Evolutionary conservation across 30 jellyfish, hydroid and myxozoan genomes (phyloP), one percentile per base, ranked within the genome.

Genomic region (Calvadosia cruxmelitensis): DNA sequence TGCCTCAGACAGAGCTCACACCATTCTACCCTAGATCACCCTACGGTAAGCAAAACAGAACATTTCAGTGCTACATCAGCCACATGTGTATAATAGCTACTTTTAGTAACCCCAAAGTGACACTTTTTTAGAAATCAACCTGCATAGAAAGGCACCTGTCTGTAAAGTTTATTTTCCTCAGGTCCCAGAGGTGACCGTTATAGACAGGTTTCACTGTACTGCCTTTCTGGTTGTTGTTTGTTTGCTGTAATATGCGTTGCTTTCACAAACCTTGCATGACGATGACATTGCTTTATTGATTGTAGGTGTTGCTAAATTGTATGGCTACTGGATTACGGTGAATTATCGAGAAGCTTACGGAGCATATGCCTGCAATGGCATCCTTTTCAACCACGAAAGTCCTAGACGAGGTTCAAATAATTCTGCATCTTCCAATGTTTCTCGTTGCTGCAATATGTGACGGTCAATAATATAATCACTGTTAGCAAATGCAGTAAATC

Each of bases 371-470:
- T 74, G 95, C 36, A 79, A 77, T 68, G 99, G 99, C 13, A 92
- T 92, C 3, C 75, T 92, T 33, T 92, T 92, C 62, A 92, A 92
- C 34, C 99, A 92, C 67, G 99, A 92, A 69, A 84, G 96, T 61
- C 99, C 99, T 1, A 71, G 99, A 64, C 75, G 99, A 84, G 96
- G 96, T 92, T n/a, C n/a, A n/a, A n/a, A n/a, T n/a, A n/a, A n/a
- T n/a, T n/a, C n/a, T n/a, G n/a, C n/a, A n/a, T n/a, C n/a, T n/a
- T n/a, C n/a, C n/a, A n/a, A n/a, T n/a, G n/a, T n/a, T n/a, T n/a
- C n/a, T n/a, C n/a, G n/a, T n/a, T n/a, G n/a, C n/a, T n/a, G n/a
- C n/a, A n/a, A n/a, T n/a, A n/a, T n/a, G n/a, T n/a, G n/a, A n/a
- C n/a, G n/a, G n/a, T n/a, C n/a, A n/a, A n/a, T n/a, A n/a, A n/a